Evolutionary conservation across 2,797 vertebrate genomes (phyloP), one percentile per base, ranked within the genome.

Genomic region (Lophotriccus pileatus): DNA sequence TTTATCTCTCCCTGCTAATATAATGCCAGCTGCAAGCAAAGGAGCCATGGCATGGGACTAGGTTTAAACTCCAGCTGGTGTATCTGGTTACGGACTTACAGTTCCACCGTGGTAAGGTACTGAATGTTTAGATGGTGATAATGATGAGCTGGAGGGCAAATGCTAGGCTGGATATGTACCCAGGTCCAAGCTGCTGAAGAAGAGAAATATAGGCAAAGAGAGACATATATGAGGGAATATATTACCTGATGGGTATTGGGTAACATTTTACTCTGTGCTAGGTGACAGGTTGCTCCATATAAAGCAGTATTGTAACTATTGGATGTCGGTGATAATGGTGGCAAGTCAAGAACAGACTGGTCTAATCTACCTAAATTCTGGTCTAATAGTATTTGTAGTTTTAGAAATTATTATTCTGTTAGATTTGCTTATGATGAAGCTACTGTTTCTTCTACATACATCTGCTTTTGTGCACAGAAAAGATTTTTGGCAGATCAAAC

Each of bases 101-200:
- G 56, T 43, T 94, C 27, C 7, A 43, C 12, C 2, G 6, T 24
- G 28, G 27, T 58, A 63, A 93, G 89, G 67, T 70, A 67, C 6
- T 28, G 47, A 27, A 24, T 43, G 16, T 80, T 74, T 84, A 44
- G 63, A 39, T 0, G 3, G 36, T 37, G 79, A 18, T 74, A 53
- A 77, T 27, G 21, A 25, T 27, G 41, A 77, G 24, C 43, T 83
- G 67, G 63, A 82, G 34, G 34, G 39, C 12, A 73, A 70, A 43
- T 24, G 23, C 30, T 87, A 0, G 1, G 1, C 22, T 56, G 50
- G 67, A 16, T 64, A 0, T 4, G 8, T 62, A 13, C 14, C 10
- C 34, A 15, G 25, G 19, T 55, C 74, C 11, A 39, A 34, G 32
- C 24, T 70, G 79, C 53, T 70, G 53, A 30, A 62, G 50, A 84